phyloP scores from a whole-genome alignment of 2,113 vertebrate genomes.

The Rhinoderma darwinii region DNA sequence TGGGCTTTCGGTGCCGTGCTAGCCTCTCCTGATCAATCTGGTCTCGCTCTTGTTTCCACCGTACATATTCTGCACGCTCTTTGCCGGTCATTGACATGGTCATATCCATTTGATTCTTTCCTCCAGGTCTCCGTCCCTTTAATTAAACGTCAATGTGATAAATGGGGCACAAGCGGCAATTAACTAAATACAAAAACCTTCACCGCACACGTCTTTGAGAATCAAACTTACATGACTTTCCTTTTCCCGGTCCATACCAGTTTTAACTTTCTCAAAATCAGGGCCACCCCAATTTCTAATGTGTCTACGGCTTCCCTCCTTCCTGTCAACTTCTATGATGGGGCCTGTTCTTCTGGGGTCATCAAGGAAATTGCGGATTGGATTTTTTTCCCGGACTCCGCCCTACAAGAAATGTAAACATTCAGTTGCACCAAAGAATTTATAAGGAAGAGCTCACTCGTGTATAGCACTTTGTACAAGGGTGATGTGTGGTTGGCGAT shows the following conservation, averaged over 20 bases:
- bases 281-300: slow-evolving; percentile 90
- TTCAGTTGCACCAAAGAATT: too few relatives aligned
- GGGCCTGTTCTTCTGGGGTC: slow-evolving; percentile 80
- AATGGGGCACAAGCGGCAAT: not conserved
- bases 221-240: slow-evolving; percentile 76
- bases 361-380: slow-evolving; percentile 86
- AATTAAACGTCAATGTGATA: not conserved
- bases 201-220: not conserved
- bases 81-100: slow-evolving; percentile 93
- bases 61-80: slow-evolving; percentile 87
- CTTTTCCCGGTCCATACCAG: slow-evolving; percentile 76
- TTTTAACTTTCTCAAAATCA: slow-evolving; percentile 90
- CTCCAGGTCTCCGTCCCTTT: slow-evolving; percentile 34
- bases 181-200: not conserved
- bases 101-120: slow-evolving; percentile 75
- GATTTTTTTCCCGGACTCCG: slow-evolving; percentile 83
- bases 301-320: slow-evolving; percentile 89
- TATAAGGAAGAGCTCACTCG: too few relatives aligned
- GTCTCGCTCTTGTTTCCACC: slow-evolving; percentile 93
- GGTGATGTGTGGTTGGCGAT: too few relatives aligned
- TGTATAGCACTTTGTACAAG: too few relatives aligned
- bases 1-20: slow-evolving; percentile 88
- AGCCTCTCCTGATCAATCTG: slow-evolving; percentile 89
- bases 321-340: slow-evolving; percentile 76
- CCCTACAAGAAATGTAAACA: slow-evolving; percentile 63